These are phyloP conservation scores for Drosophila miranda DNA, from an alignment of 1,140 invertebrate species.

Conservation along the genomic window DNA sequence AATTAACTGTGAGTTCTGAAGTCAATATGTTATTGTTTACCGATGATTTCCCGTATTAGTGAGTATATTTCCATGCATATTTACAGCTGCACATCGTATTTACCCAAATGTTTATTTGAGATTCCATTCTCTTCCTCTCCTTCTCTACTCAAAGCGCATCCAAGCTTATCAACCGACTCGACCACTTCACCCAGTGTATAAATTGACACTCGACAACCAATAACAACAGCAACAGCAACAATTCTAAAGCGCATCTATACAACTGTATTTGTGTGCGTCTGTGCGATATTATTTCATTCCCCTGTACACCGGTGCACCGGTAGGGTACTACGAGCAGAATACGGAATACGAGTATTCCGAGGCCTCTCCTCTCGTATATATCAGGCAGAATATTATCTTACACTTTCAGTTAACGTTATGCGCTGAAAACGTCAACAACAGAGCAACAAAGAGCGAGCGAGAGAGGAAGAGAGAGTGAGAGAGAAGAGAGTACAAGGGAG, in stretches of 20 bases:
- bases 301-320: neutral
- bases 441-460: neutral
- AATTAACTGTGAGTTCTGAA: no score
- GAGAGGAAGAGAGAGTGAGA: neutral
- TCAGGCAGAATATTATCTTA: constrained; percentile 60
- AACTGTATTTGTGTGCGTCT: constrained; percentile 30
- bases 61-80: no score
- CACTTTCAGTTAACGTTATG: constrained; percentile 73
- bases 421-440: constrained; percentile 53
- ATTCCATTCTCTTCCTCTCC: neutral
- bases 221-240: constrained; percentile 24
- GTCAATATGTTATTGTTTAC: no score
- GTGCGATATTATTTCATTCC: constrained; percentile 43
- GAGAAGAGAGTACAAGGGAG: constrained; percentile 6
- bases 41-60: no score
- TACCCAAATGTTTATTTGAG: neutral
- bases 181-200: constrained; percentile 32
- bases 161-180: constrained; percentile 29
- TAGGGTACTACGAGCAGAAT: no score
- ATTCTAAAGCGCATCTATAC: constrained; percentile 22
- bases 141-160: constrained; percentile 8
- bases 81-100: no score
- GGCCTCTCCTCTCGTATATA: constrained; percentile 43
- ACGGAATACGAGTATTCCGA: constrained; percentile 4
- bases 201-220: constrained; percentile 45